Percentiles rank a stretch among this genome's conserved stretches.
phyloP scores from a whole-genome alignment of 2,797 vertebrate genomes.

The Melanotaenia boesemani region DNA sequence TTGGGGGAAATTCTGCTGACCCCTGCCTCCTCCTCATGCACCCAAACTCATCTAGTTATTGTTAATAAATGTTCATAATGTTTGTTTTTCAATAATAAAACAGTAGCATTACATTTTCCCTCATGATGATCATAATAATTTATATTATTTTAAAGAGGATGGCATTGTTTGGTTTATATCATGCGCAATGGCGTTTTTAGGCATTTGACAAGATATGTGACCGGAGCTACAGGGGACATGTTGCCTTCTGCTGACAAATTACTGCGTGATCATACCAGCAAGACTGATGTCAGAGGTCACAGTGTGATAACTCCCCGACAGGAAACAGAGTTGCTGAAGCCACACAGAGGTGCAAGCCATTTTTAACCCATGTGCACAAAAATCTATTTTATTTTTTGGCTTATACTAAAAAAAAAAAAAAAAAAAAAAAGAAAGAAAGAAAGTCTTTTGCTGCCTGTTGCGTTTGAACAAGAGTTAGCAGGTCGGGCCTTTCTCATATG shows the following conservation, averaged over 20 bases:
- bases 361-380: constrained; percentile 37
- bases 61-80: not conserved
- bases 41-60: not conserved
- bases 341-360: constrained; percentile 11
- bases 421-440: not conserved
- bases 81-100: constrained; percentile 9
- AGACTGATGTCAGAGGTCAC: constrained; percentile 71
- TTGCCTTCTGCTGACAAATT: constrained; percentile 72
- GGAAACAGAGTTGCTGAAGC: constrained; percentile 44
- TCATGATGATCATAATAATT: constrained; percentile 6
- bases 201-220: constrained; percentile 35
- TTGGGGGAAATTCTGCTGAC: constrained; percentile 67
- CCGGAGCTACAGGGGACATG: constrained; percentile 51
- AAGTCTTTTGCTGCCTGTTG: constrained; percentile 66
- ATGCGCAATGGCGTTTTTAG: constrained; percentile 47
- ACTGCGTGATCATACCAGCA: constrained; percentile 69
- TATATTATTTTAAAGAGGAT: not conserved
- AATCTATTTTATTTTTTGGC: constrained; percentile 39
- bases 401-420: not conserved
- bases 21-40: constrained; percentile 4
- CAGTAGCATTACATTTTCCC: not conserved
- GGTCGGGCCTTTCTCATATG: constrained; percentile 67
- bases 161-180: not conserved
- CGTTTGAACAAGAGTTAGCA: constrained; percentile 37
- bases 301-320: constrained; percentile 66